These are phyloP conservation scores for Ceyx margarethae DNA, from an alignment of 2,113 vertebrate species.

Conservation along the genomic window DNA sequence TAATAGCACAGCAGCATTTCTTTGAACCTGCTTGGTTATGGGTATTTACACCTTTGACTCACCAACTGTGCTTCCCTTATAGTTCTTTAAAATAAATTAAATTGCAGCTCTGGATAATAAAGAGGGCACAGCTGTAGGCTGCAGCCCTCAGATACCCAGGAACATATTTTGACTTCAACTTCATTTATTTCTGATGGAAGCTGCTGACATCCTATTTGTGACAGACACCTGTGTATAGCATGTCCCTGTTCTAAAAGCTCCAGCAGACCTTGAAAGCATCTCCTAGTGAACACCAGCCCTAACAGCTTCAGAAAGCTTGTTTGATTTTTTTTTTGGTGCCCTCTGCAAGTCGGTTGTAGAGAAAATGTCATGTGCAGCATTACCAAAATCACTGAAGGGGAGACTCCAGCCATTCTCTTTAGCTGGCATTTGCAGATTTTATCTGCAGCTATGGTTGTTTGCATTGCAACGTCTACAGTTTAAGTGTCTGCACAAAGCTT, in stretches of 20 bases:
- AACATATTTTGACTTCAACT: background rate
- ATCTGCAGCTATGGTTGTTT: background rate
- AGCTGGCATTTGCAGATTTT: background rate
- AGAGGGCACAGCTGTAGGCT: constrained; percentile 4
- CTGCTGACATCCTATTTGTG: background rate
- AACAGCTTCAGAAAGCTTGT: background rate
- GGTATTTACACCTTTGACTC: background rate
- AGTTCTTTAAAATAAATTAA: background rate
- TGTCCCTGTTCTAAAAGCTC: background rate
- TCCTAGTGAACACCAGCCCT: rapidly evolving
- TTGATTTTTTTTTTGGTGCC: background rate
- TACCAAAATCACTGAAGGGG: background rate
- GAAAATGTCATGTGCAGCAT: background rate
- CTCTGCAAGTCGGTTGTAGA: background rate
- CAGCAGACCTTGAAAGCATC: background rate
- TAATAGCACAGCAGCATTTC: background rate
- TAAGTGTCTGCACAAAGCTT: background rate
- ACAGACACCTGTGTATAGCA: background rate
- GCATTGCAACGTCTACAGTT: background rate
- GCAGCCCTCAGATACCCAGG: background rate
- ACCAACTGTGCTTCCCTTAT: background rate
- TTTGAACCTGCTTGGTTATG: background rate
- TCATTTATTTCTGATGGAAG: background rate
- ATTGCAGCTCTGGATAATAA: background rate
- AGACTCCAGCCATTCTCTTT: background rate